Evolutionary conservation across 2,888 invertebrate genomes (phyloP).

Genomic region (Heliconius sara): DNA sequence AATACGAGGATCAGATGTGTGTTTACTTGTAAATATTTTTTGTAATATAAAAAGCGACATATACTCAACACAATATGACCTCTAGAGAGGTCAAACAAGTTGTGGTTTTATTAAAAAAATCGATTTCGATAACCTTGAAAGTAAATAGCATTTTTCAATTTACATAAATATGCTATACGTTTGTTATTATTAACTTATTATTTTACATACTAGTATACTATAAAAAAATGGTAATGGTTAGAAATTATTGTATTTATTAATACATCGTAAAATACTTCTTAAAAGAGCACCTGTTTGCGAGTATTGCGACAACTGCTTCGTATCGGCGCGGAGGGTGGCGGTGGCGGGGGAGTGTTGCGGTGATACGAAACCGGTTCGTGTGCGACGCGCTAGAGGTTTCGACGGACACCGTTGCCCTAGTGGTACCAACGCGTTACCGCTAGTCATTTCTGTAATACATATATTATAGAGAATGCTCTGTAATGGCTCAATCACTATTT

Average conservation of each 20-base stretch:
- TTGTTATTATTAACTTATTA: not conserved
- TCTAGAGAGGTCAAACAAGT: not conserved
- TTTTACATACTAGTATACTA: not conserved
- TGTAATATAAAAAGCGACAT: not conserved
- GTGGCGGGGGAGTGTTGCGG: slow-evolving; percentile 48
- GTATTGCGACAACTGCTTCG: slow-evolving; percentile 67
- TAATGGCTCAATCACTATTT: slow-evolving; percentile 42
- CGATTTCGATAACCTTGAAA: slow-evolving; percentile 15
- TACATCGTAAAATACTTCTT: slow-evolving; percentile 21
- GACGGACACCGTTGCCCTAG: slow-evolving; percentile 72
- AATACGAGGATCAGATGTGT: not conserved
- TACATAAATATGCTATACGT: not conserved
- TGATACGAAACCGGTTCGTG: slow-evolving; percentile 72
- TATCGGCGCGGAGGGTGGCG: slow-evolving; percentile 47
- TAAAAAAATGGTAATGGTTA: not conserved
- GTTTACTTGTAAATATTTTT: not conserved
- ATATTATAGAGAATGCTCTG: slow-evolving; percentile 42
- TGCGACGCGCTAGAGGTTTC: slow-evolving; percentile 44
- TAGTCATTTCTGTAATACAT: slow-evolving; percentile 54
- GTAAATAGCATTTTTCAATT: not conserved
- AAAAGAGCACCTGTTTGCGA: slow-evolving; percentile 73
- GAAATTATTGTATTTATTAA: not conserved
- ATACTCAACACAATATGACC: not conserved
- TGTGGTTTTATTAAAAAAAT: not conserved
- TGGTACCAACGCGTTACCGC: slow-evolving; percentile 67